Conservation (phyloP, 2,113 vertebrate species). For the Rafetus swinhoei region DNA sequence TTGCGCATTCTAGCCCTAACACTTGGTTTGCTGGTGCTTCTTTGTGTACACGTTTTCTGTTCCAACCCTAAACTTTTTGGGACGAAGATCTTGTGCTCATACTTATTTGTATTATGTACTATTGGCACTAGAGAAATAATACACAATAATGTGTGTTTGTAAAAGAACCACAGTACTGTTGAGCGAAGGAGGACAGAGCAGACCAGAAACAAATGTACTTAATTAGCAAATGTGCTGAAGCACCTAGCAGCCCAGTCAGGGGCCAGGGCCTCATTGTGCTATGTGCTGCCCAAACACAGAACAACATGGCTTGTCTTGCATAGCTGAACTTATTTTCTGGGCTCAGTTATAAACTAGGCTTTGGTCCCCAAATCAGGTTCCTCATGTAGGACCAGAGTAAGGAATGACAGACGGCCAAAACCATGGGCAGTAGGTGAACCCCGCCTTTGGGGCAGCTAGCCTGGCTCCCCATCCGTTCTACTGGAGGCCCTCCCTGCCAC, state of each 20-base stretch:
- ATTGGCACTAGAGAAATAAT: neutral
- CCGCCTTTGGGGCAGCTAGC: too few species aligned
- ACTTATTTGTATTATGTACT: conserved; percentile 2
- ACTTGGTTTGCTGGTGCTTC: neutral
- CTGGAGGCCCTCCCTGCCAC: too few species aligned
- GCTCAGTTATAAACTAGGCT: conserved; percentile 16
- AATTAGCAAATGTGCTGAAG: neutral
- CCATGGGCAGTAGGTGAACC: neutral
- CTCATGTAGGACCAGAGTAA: neutral
- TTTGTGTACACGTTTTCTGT: conserved; percentile 13
- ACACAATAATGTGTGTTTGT: neutral
- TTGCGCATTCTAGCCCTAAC: neutral
- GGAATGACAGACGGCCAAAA: neutral
- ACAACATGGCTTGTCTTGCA: neutral
- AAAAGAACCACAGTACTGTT: neutral
- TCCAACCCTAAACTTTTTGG: neutral
- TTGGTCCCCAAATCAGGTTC: neutral
- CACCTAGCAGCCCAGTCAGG: neutral
- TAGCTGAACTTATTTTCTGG: neutral
- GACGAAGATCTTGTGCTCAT: neutral
- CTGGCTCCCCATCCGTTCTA: too few species aligned
- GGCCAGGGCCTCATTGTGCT: neutral
- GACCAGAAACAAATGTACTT: conserved; percentile 10
- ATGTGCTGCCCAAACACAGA: neutral
- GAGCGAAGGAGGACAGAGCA: conserved; percentile 9